These are phyloP conservation scores for Dendrocincla fuliginosa DNA, from an alignment of 2,797 vertebrate species.

Conservation along the genomic window DNA sequence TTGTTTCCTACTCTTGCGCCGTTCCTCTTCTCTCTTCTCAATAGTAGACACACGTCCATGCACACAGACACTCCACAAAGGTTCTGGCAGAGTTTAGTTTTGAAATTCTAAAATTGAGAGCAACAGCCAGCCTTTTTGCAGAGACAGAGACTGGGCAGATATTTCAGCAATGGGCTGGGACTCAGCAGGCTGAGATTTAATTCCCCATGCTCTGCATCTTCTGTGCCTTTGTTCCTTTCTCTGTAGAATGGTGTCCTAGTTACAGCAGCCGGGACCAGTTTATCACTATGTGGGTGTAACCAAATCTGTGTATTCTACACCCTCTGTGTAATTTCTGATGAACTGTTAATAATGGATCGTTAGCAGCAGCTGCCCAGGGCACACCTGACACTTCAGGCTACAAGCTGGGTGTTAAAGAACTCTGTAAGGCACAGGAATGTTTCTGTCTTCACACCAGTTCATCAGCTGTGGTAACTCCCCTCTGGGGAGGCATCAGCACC, in stretches of 20 bases:
- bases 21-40: not conserved
- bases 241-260: not conserved
- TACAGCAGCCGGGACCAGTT: too few species aligned
- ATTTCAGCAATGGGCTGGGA: not conserved
- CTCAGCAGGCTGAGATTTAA: not conserved
- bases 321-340: too few species aligned
- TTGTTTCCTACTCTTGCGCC: not conserved
- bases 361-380: too few species aligned
- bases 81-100: not conserved
- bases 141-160: not conserved
- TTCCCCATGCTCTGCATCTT: not conserved
- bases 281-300: too few species aligned
- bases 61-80: not conserved
- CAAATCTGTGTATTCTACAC: too few species aligned
- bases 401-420: too few species aligned
- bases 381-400: too few species aligned
- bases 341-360: too few species aligned
- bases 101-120: not conserved
- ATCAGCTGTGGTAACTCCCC: too few species aligned
- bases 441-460: too few species aligned
- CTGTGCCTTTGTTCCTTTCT: not conserved
- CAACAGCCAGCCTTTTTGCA: not conserved
- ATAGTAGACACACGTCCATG: not conserved
- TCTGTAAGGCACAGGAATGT: too few species aligned
- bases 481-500: too few species aligned